Conservation (phyloP, 2,113 vertebrate species). For the Tenebrosternarchus preto region DNA sequence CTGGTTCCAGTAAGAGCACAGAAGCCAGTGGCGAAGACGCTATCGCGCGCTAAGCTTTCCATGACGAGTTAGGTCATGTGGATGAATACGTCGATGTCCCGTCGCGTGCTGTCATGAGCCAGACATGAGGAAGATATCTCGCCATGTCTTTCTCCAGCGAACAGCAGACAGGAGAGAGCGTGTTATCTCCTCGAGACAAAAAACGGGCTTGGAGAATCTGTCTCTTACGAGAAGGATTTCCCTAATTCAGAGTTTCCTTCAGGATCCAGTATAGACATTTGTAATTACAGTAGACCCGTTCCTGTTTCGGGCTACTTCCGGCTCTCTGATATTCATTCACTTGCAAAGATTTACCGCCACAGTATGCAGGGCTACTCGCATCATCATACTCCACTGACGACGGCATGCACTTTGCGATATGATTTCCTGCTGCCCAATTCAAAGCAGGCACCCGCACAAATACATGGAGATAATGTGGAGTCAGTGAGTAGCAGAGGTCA, state of each 20-base stretch:
- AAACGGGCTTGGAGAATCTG: slow-evolving; percentile 81
- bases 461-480: slow-evolving; percentile 39
- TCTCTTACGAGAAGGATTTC: slow-evolving; percentile 77
- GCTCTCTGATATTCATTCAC: slow-evolving; percentile 91
- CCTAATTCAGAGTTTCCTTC: slow-evolving; percentile 71
- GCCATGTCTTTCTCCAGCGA: slow-evolving; percentile 75
- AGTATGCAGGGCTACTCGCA: slow-evolving; percentile 71
- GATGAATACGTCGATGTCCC: slow-evolving; percentile 86
- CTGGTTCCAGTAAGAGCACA: slow-evolving; percentile 87
- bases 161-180: slow-evolving; percentile 91
- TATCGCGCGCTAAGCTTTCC: slow-evolving; percentile 80
- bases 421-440: not conserved
- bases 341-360: slow-evolving; percentile 81
- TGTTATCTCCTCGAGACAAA: slow-evolving; percentile 92
- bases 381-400: slow-evolving; percentile 71
- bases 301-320: slow-evolving; percentile 96
- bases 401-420: not conserved
- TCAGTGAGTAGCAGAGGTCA: slow-evolving; percentile 19
- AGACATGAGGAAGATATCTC: slow-evolving; percentile 78
- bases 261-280: not conserved
- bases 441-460: not conserved
- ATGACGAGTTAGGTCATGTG: slow-evolving; percentile 87
- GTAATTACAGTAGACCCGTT: slow-evolving; percentile 72
- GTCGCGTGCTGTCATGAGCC: slow-evolving; percentile 77
- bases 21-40: slow-evolving; percentile 74